Percentiles rank a stretch among this genome's conserved stretches.
phyloP scores from a whole-genome alignment of 2,888 invertebrate genomes.

The Eumacrocentrus americanus region DNA sequence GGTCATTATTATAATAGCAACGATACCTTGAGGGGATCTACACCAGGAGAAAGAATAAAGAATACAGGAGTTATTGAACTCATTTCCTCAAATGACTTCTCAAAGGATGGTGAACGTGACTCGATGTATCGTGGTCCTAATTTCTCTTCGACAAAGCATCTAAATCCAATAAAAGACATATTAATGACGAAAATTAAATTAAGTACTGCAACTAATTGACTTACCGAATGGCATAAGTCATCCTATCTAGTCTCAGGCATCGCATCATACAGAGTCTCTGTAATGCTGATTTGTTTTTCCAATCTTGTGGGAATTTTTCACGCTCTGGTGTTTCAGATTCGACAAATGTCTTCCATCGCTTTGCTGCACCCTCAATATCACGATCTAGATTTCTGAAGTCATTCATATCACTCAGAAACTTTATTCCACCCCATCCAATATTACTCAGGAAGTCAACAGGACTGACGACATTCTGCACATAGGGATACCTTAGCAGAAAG shows the following conservation, averaged over 20 bases:
- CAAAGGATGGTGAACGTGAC: slow-evolving; percentile 78
- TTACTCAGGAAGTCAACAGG: slow-evolving; percentile 86
- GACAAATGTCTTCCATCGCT: slow-evolving; percentile 91
- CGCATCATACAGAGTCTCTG: slow-evolving; percentile 92
- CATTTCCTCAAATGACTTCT: slow-evolving; percentile 85
- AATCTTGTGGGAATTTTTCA: slow-evolving; percentile 93
- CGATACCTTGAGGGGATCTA: slow-evolving; percentile 84
- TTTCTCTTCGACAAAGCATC: slow-evolving; percentile 87
- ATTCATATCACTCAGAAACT: slow-evolving; percentile 75
- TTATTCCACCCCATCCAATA: slow-evolving; percentile 82
- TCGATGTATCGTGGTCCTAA: slow-evolving; percentile 83
- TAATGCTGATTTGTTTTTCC: slow-evolving; percentile 87
- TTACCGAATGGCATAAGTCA: slow-evolving; percentile 88
- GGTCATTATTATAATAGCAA: background rate
- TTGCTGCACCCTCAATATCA: slow-evolving; percentile 89
- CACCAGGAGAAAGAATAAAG: slow-evolving; percentile 93
- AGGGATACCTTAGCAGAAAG: slow-evolving; percentile 85
- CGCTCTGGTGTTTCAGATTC: slow-evolving; percentile 92
- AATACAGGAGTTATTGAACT: slow-evolving; percentile 86
- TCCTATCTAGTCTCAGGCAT: slow-evolving; percentile 87
- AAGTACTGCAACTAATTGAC: too few species aligned
- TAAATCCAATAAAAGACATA: slow-evolving; percentile 44
- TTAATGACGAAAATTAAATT: background rate
- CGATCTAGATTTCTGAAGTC: slow-evolving; percentile 85
- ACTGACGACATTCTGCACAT: slow-evolving; percentile 73